phyloP scores from a whole-genome alignment of 1,140 invertebrate genomes.

The Anagrus nilaparvatae region DNA sequence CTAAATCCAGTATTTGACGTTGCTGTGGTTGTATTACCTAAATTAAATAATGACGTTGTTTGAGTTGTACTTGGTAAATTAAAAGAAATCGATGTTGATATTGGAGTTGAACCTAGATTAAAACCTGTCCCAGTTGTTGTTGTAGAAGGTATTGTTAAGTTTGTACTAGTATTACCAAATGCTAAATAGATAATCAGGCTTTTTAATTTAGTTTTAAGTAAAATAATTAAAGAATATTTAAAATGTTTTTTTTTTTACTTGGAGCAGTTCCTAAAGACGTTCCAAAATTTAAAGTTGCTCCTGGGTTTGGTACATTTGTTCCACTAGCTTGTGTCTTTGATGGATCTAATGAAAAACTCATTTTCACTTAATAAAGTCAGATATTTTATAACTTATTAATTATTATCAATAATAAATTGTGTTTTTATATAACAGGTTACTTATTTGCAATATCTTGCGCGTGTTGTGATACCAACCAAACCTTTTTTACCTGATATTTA shows the following conservation, averaged over 20 bases:
- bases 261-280: constrained; percentile 8
- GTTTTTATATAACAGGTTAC: no score
- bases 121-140: constrained; percentile 19
- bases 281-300: constrained; percentile 19
- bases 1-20: constrained; percentile 20
- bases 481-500: no score
- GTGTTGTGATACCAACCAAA: no score
- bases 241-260: no score
- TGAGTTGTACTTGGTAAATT: constrained; percentile 22
- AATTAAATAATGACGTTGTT: constrained; percentile 21
- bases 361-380: no score
- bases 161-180: no score
- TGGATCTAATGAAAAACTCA: constrained; percentile 28
- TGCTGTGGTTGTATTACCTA: constrained; percentile 18
- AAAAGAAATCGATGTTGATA: constrained; percentile 18
- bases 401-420: no score
- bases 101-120: constrained; percentile 13
- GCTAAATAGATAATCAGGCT: no score
- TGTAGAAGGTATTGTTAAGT: constrained; percentile 29
- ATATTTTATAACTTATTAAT: no score
- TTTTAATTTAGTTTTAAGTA: background rate
- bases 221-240: background rate
- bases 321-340: constrained; percentile 28
- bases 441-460: no score
- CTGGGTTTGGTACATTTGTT: constrained; percentile 27